A percentile compares a stretch with the other conserved stretches of the same genome.
These are phyloP conservation scores for Tragelaphus scriptus DNA, from an alignment of 2,113 vertebrate genomes.

Conservation along the genomic window DNA sequence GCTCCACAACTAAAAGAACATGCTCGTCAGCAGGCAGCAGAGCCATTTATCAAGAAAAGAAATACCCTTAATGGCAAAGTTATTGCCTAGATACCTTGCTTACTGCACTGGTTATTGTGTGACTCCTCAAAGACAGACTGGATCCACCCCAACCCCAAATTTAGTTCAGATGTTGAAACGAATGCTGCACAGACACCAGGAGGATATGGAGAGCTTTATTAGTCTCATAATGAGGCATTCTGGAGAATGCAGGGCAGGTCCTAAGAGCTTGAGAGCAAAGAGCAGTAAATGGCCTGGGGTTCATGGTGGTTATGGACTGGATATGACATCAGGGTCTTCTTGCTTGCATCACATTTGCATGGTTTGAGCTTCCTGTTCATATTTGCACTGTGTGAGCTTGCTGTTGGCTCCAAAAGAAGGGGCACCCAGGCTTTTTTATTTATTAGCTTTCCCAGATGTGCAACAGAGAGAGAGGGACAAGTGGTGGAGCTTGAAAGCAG, in stretches of 20 bases:
- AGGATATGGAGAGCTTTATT: neutral
- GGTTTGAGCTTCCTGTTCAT: neutral
- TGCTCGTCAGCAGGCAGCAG: neutral
- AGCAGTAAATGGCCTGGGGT: neutral
- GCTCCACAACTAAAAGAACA: neutral
- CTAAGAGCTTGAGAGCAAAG: neutral
- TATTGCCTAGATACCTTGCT: neutral
- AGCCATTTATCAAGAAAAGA: neutral
- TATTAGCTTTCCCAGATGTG: neutral
- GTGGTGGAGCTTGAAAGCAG: neutral
- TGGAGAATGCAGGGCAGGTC: neutral
- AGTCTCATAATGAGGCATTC: neutral
- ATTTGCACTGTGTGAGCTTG: neutral
- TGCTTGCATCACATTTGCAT: neutral
- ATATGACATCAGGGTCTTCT: neutral
- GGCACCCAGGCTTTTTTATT: neutral
- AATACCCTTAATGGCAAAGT: neutral
- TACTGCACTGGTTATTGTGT: neutral
- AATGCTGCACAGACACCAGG: neutral
- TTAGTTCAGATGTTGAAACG: neutral
- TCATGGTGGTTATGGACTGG: neutral
- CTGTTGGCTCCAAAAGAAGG: neutral
- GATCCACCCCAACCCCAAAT: neutral
- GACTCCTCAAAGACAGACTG: neutral
- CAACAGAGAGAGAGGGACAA: neutral